Base-by-base conservation (phyloP, 35 echinoderm and acorn worm genomes). In the Stichopus chloronotus region DNA sequence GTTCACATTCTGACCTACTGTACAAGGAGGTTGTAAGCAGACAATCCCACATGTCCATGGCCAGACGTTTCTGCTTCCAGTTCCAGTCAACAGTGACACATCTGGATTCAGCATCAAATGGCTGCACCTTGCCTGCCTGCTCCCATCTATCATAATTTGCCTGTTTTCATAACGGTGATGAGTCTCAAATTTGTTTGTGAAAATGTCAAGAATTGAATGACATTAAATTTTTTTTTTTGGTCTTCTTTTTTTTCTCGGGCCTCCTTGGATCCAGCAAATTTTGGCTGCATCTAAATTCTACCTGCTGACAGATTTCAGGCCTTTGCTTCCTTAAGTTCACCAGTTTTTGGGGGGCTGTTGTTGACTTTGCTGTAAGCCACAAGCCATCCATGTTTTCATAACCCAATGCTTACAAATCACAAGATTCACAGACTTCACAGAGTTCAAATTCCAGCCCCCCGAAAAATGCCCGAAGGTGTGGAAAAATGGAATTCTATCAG, bases 381-480 rank as follows among this genome's bases (percentile, higher is more conserved):
- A 81, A 56, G 54, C 25, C 79, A 81, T 81, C 79, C 25, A 55
- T 83, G 80, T 83, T 83, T 56, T 83, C 56, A 56, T 83, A 83
- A 83, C 80, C 80, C 17, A 20, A 83, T 25, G 80, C 53, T 83
- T 53, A 83, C 52, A 83, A 83, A 83, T 83, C 80, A 83, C 6
- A 54, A 74, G 69, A 83, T 83, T 83, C 52, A 83, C 55, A 20
- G 12, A 83, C 30, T 83, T 83, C 55, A 12, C 10, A 55, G 80
- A 83, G 80, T 83, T 83, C 52, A 83, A 83, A 53, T 83, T 53
- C 80, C 56, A 83, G 56, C 53, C 80, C 80, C 30, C 80, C 6
- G 80, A 83, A 57, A 74, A 83, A 7, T 83, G 80, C 80, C 80
- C 12, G 52, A 57, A 83, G 80, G 80, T 83, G 80, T 83, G 80